A percentile compares a stretch with the other conserved stretches of the same genome.
Evolutionary conservation across 2,113 vertebrate genomes (phyloP).

Genomic region (Bubo bubo): DNA sequence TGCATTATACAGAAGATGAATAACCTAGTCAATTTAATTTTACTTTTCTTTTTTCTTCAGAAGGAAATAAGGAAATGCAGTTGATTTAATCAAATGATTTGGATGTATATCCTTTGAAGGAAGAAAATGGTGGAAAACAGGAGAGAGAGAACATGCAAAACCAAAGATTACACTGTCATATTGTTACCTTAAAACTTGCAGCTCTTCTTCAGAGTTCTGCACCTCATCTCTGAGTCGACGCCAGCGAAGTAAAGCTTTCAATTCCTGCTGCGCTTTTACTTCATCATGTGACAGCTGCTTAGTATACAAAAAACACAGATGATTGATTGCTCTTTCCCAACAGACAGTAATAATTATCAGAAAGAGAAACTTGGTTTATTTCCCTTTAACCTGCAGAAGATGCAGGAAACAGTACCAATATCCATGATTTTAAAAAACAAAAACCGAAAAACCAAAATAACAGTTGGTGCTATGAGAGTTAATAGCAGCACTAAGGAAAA

Average conservation of each 20-base stretch:
- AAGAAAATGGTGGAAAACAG: not conserved
- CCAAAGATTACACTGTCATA: not conserved
- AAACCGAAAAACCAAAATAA: not conserved
- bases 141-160: not conserved
- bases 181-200: slow-evolving; percentile 91
- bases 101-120: not conserved
- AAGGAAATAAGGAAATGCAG: slow-evolving; percentile 41
- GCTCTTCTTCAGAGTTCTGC: slow-evolving; percentile 86
- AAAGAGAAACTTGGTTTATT: not conserved
- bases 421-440: not conserved
- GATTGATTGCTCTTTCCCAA: not conserved
- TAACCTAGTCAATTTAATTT: not conserved
- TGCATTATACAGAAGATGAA: not conserved
- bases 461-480: not conserved
- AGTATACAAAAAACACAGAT: not conserved
- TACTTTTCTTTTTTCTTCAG: not conserved
- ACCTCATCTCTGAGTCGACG: slow-evolving; percentile 87
- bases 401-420: not conserved
- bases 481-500: not conserved
- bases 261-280: slow-evolving; percentile 77
- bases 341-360: not conserved
- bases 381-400: not conserved
- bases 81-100: not conserved
- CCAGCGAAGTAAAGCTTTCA: slow-evolving; percentile 90
- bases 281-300: slow-evolving; percentile 78